phyloP scores from a whole-genome alignment of 2,113 vertebrate species.

The Etia nguti region DNA sequence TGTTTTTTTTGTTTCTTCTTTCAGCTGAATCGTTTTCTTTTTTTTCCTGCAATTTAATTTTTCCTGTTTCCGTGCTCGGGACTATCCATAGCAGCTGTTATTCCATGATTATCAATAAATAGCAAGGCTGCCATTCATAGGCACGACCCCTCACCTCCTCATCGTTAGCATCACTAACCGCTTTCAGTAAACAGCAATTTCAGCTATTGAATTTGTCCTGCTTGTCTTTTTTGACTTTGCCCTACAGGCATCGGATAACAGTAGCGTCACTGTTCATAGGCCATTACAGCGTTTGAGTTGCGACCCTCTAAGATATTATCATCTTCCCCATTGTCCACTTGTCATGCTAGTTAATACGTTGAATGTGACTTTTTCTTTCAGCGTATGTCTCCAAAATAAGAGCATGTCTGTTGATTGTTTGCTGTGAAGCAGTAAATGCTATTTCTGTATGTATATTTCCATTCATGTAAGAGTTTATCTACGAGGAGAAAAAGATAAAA shows the following conservation, averaged over 20 bases:
- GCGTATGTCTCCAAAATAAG: neutral
- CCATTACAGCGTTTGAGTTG: slow-evolving; percentile 4
- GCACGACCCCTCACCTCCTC: neutral
- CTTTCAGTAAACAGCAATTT: slow-evolving; percentile 43
- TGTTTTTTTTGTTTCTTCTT: neutral
- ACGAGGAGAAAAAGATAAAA: neutral
- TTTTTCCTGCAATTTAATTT: neutral
- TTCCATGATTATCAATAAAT: slow-evolving; percentile 35
- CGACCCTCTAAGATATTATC: neutral
- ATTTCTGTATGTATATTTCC: neutral
- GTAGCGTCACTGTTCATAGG: slow-evolving; percentile 18
- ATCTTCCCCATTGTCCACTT: slow-evolving; percentile 7
- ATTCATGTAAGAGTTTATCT: neutral
- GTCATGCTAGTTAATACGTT: slow-evolving; percentile 38
- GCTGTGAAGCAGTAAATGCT: neutral
- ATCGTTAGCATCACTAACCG: neutral
- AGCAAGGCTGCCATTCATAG: neutral
- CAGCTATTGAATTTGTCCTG: slow-evolving; percentile 40
- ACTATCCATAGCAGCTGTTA: slow-evolving; percentile 31
- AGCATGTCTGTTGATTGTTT: neutral
- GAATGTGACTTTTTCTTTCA: slow-evolving; percentile 3
- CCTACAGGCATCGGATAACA: slow-evolving; percentile 37
- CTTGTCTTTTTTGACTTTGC: slow-evolving; percentile 43
- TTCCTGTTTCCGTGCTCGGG: slow-evolving; percentile 8
- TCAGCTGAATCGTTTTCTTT: neutral